Evolutionary conservation across 2,888 invertebrate species (phyloP).

Genomic region (Pyrocoelia pectoralis): DNA sequence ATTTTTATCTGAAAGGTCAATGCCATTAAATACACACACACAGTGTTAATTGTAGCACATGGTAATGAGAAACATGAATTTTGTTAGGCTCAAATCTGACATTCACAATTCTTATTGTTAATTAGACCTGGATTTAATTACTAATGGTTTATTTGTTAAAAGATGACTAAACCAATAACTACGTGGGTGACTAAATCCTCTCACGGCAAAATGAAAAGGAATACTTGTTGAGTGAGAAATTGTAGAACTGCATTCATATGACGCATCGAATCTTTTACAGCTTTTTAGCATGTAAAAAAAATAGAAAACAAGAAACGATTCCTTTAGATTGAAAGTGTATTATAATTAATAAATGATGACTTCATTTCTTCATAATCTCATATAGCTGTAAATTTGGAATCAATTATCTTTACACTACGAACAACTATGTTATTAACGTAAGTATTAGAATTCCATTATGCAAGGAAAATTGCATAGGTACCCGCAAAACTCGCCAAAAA

Average conservation of each 20-base stretch:
- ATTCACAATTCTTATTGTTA: not conserved
- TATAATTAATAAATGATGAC: too few species aligned
- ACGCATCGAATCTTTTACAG: not conserved
- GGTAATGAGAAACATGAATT: not conserved
- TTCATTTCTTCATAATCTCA: too few species aligned
- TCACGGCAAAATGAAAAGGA: not conserved
- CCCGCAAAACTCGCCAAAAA: too few species aligned
- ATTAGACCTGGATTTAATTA: not conserved
- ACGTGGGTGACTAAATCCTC: constrained; percentile 18
- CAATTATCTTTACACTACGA: too few species aligned
- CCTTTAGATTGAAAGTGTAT: too few species aligned
- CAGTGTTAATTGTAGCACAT: not conserved
- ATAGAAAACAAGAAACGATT: not conserved
- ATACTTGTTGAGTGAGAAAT: not conserved
- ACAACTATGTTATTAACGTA: too few species aligned
- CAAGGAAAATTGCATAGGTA: too few species aligned
- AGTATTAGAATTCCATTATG: too few species aligned
- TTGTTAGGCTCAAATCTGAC: not conserved
- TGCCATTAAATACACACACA: constrained; percentile 8
- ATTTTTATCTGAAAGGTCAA: constrained; percentile 24
- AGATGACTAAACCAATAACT: constrained; percentile 15
- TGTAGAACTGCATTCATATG: not conserved
- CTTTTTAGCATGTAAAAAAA: not conserved
- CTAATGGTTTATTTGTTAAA: not conserved
- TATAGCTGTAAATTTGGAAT: too few species aligned